Conservation (phyloP, 1,140 invertebrate species). For the Proctacanthus coquilletti region DNA sequence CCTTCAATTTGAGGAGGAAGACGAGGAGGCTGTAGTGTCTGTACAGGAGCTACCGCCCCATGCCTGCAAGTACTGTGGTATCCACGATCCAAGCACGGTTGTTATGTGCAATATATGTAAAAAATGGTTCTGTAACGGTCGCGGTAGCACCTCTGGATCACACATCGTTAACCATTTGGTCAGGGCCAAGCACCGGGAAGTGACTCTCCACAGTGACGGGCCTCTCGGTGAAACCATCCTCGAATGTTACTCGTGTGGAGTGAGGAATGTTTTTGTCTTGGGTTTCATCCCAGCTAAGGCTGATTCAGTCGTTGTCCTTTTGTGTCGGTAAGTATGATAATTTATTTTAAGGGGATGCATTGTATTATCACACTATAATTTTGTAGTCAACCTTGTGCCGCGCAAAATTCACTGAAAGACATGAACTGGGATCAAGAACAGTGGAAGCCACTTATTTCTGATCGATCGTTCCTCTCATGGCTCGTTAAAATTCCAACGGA, state of each 20-base stretch:
- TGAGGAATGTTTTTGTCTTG: constrained; percentile 92
- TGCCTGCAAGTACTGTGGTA: constrained; percentile 97
- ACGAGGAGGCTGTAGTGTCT: constrained; percentile 42
- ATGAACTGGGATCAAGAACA: constrained; percentile 99
- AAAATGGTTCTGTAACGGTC: constrained; percentile 99
- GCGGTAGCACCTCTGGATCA: constrained; percentile 94
- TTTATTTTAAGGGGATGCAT: not conserved
- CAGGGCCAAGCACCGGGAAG: constrained; percentile 96
- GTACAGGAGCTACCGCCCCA: constrained; percentile 73
- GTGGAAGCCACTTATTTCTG: constrained; percentile 95
- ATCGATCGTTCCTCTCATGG: constrained; percentile 92
- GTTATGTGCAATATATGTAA: constrained; percentile 97
- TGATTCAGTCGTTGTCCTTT: constrained; percentile 94
- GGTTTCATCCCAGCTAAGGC: constrained; percentile 99
- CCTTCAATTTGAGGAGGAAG: constrained; percentile 81
- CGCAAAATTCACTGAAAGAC: constrained; percentile 89
- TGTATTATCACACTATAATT: constrained; percentile 5
- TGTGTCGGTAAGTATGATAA: constrained; percentile 60
- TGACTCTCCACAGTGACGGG: constrained; percentile 93
- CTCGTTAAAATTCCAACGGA: constrained; percentile 91
- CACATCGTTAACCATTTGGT: constrained; percentile 99
- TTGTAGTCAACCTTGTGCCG: constrained; percentile 82
- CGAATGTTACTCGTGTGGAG: constrained; percentile 98
- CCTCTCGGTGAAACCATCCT: constrained; percentile 93
- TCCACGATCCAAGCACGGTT: constrained; percentile 94